These are phyloP conservation scores for Clinocottus analis DNA, from an alignment of 2,113 vertebrate species.

Conservation along the genomic window DNA sequence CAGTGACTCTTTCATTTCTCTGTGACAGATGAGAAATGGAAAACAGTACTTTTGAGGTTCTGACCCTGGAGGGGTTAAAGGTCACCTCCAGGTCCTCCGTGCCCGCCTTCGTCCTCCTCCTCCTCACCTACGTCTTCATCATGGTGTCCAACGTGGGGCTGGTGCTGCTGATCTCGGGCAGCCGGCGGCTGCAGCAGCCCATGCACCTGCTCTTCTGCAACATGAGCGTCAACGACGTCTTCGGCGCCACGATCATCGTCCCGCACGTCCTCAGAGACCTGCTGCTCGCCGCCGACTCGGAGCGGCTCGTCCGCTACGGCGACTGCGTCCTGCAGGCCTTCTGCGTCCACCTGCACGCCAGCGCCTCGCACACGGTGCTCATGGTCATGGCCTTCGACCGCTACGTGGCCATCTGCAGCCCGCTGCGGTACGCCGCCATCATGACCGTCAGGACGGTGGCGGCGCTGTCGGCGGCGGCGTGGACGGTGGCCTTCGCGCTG, in stretches of 20 bases:
- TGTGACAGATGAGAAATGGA: constrained; percentile 52
- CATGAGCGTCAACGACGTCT: constrained; percentile 67
- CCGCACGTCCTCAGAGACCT: constrained; percentile 45
- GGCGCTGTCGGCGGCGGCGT: constrained; percentile 57
- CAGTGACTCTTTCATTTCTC: no score
- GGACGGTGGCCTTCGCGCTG: background rate
- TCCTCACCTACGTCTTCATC: constrained; percentile 66
- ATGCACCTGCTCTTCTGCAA: constrained; percentile 82
- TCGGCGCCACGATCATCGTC: constrained; percentile 57
- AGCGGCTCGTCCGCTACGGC: constrained; percentile 45
- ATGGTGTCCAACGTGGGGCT: constrained; percentile 63
- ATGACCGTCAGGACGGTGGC: constrained; percentile 68
- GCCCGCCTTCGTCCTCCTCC: constrained; percentile 51
- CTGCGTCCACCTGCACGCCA: constrained; percentile 53
- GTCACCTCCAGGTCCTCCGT: constrained; percentile 32
- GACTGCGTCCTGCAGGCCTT: constrained; percentile 75
- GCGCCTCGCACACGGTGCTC: constrained; percentile 60
- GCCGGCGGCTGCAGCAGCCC: constrained; percentile 74
- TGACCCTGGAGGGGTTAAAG: constrained; percentile 68
- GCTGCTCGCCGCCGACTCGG: background rate
- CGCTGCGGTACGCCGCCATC: constrained; percentile 63
- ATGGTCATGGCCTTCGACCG: constrained; percentile 80
- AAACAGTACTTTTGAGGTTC: constrained; percentile 42
- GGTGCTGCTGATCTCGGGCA: constrained; percentile 48
- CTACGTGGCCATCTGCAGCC: constrained; percentile 77